Conservation (phyloP, 2,113 vertebrate genomes). For the Steatornis caripensis region DNA sequence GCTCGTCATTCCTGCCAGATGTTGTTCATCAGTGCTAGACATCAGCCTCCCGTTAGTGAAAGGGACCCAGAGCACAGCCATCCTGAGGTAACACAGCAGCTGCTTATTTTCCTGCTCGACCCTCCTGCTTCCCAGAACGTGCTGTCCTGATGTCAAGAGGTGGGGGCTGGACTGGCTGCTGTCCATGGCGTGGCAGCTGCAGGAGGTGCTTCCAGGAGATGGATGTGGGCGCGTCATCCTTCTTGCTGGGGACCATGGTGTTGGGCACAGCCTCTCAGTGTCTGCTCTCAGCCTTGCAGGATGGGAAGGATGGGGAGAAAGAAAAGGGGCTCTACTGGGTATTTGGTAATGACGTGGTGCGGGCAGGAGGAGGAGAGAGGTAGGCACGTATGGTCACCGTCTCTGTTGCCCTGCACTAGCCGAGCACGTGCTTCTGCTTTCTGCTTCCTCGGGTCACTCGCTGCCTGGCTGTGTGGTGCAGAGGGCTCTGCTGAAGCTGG, state of each 20-base stretch:
- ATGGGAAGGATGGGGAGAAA: neutral
- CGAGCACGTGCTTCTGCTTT: neutral
- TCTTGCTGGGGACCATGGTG: neutral
- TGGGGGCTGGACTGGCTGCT: neutral
- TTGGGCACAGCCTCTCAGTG: neutral
- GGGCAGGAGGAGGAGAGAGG: neutral
- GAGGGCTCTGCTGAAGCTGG: neutral
- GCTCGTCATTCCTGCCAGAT: neutral
- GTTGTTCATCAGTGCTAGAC: neutral
- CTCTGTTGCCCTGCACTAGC: neutral
- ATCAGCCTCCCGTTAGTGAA: fast-evolving
- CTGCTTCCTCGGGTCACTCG: neutral
- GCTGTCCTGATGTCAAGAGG: neutral
- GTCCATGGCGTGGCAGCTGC: neutral
- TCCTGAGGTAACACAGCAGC: fast-evolving
- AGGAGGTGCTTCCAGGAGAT: neutral
- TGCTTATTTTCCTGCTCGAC: neutral
- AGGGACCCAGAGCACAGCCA: fast-evolving
- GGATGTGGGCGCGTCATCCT: neutral
- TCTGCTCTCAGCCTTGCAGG: neutral
- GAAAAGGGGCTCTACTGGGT: neutral
- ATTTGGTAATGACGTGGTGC: neutral
- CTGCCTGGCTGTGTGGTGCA: neutral
- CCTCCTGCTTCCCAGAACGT: neutral
- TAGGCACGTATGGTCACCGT: fast-evolving